Conservation (phyloP, 2,888 invertebrate genomes). For the Glomeris marginata region DNA sequence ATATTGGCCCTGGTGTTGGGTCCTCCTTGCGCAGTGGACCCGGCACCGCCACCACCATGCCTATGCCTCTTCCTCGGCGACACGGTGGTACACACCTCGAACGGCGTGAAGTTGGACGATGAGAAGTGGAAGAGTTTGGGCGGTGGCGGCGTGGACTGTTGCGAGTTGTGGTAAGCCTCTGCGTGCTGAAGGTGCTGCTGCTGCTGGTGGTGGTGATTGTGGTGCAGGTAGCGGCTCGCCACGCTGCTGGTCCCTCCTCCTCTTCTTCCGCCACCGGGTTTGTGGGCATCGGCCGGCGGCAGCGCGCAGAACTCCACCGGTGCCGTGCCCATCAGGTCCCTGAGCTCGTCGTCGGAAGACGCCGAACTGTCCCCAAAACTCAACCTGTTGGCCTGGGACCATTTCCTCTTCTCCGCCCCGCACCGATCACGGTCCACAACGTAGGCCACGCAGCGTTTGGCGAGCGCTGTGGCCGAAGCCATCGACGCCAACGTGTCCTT, state of each 20-base stretch:
- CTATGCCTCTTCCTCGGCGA: constrained; percentile 45
- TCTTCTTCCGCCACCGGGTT: constrained; percentile 39
- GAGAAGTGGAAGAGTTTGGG: constrained; percentile 33
- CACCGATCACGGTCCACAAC: constrained; percentile 17
- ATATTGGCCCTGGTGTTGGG: constrained; percentile 35
- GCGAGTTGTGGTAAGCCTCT: not conserved
- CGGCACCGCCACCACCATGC: constrained; percentile 22
- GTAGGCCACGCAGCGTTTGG: constrained; percentile 12
- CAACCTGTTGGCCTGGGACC: constrained; percentile 41
- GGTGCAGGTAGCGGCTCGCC: not conserved
- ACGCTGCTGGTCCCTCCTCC: too few relatives aligned
- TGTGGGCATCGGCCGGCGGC: constrained; percentile 76
- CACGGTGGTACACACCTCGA: constrained; percentile 28
- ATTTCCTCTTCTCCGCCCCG: constrained; percentile 53
- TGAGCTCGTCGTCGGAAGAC: constrained; percentile 46
- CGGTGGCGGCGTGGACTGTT: constrained; percentile 28
- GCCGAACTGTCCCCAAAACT: constrained; percentile 30
- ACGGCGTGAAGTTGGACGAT: constrained; percentile 22
- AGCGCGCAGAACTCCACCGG: constrained; percentile 83
- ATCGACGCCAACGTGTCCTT: not conserved
- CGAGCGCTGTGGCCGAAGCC: not conserved
- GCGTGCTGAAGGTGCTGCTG: not conserved
- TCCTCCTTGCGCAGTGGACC: constrained; percentile 35
- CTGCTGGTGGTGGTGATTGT: not conserved
- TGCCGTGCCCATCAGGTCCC: constrained; percentile 48